Base-by-base conservation (phyloP, 2,888 invertebrate genomes). In the Enoplolaimus lenunculus region DNA sequence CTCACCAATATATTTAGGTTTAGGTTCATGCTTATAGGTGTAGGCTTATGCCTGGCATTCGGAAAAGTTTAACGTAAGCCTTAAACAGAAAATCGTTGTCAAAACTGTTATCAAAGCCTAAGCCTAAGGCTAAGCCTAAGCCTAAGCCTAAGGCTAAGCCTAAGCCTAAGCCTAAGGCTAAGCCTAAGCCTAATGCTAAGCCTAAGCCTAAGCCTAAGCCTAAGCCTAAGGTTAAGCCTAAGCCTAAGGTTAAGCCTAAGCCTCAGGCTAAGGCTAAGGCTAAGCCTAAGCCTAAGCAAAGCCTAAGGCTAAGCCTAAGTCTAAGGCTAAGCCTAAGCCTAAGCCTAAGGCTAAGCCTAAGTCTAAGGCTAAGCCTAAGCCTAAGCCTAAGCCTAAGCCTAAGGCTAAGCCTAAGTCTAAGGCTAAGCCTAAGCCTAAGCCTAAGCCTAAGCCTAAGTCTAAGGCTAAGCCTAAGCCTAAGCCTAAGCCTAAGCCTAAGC, bases 191-290 rank as follows among this genome's bases (percentile, higher is more conserved):
- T n/a, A n/a, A n/a, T n/a, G n/a, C n/a, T n/a, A n/a, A n/a, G n/a
- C n/a, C n/a, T n/a, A 62, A 57, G 57, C n/a, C 57, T 21, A 57
- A 57, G 57, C 57, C n/a, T 57, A n/a, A 57, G n/a, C 57, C 57
- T 57, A n/a, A 57, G n/a, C n/a, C n/a, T n/a, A n/a, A 57, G n/a
- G n/a, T 57, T 57, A n/a, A 57, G n/a, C 57, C 57, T 57, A n/a
- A 57, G n/a, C 57, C 57, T 57, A n/a, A 57, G 16, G 16, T 57
- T 57, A n/a, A 57, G n/a, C 57, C 57, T 57, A n/a, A 57, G n/a
- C 57, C 57, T 57, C 16, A 57, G n/a, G n/a, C n/a, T 57, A n/a
- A 57, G n/a, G 16, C 57, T 57, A n/a, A 57, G n/a, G 16, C 57
- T 21, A n/a, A 57, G n/a, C 16, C 57, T 57, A n/a, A 57, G n/a